Base-by-base conservation (phyloP, 2,888 invertebrate species). In the Prosopocoilus inquinatus region DNA sequence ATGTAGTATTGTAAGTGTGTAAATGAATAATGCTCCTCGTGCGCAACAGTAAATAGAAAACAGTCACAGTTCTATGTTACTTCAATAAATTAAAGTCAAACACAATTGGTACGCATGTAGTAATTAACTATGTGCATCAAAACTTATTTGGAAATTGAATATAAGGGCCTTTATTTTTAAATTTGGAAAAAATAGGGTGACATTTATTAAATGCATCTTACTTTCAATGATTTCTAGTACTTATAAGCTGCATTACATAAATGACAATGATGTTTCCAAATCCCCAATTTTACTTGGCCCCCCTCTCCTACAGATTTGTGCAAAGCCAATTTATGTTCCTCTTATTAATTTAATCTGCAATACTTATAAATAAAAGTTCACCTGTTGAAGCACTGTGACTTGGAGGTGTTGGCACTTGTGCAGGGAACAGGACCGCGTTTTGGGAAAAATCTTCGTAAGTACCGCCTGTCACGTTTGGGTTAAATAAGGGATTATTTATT, bases 401-500 rank as follows among this genome's bases (percentile, higher is more conserved):
- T 45, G 79, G 77, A 46, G 80, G 79, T 16, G 41, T 33, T 12
- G 41, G 41, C 58, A 69, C 67, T 59, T 67, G 68, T 35, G 86
- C 88, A 67, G 90, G 89, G 70, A 89, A 79, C 68, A 90, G 77
- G 58, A 89, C 78, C 55, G 87, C 84, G 76, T 86, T 86, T 72
- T 87, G 85, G 62, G 86, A 81, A 78, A 88, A 85, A 76, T 88
- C 88, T 66, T 90, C 89, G 52, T 86, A 82, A 9, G 87, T 85
- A 64, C 86, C 82, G 50, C 87, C 88, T 63, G 85, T 86, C 60
- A 89, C 88, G 57, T 89, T 87, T 51, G 85, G 86, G 65, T 86
- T 87, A 60, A 91, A 80, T 66, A 90, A 80, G 32, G 89, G 85
- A 78, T 90, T 90, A 80, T 82, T 82, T 49, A 82, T 76, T 62